Percentiles rank a stretch among this genome's conserved stretches.
phyloP scores from a whole-genome alignment of 1,140 invertebrate species.

The Drosophila insularis region DNA sequence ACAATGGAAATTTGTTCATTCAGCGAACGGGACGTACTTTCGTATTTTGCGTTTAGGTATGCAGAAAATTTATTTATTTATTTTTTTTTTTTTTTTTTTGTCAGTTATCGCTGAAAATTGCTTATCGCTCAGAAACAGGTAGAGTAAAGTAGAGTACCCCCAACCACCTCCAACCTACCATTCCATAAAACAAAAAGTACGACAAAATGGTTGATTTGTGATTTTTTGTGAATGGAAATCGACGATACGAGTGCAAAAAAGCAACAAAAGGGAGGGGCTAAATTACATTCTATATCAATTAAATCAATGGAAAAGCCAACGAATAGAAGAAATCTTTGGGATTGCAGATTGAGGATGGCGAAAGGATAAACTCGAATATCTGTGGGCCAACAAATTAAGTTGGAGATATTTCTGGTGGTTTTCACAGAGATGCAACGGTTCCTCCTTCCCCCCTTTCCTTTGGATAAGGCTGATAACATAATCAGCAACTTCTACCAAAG shows the following conservation, averaged over 20 bases:
- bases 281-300: not conserved
- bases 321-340: too few relatives aligned
- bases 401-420: too few relatives aligned
- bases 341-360: too few relatives aligned
- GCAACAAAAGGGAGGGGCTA: not conserved
- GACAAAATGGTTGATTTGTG: conserved; percentile 42
- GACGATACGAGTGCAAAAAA: conserved; percentile 15
- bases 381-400: too few relatives aligned
- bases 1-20: conserved; percentile 42
- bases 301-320: not conserved
- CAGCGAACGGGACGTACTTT: conserved; percentile 28
- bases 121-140: conserved; percentile 41
- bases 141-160: not conserved
- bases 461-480: too few relatives aligned
- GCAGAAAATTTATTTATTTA: too few relatives aligned
- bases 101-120: conserved; percentile 54
- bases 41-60: conserved; percentile 51
- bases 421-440: too few relatives aligned
- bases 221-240: conserved; percentile 59
- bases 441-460: too few relatives aligned
- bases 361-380: too few relatives aligned
- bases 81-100: conserved; percentile 2
- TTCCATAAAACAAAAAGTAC: not conserved
- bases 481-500: too few relatives aligned
- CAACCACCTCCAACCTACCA: not conserved